These are phyloP conservation scores for Schrankia costaestrigalis DNA, from an alignment of 2,888 invertebrate genomes.

Conservation along the genomic window DNA sequence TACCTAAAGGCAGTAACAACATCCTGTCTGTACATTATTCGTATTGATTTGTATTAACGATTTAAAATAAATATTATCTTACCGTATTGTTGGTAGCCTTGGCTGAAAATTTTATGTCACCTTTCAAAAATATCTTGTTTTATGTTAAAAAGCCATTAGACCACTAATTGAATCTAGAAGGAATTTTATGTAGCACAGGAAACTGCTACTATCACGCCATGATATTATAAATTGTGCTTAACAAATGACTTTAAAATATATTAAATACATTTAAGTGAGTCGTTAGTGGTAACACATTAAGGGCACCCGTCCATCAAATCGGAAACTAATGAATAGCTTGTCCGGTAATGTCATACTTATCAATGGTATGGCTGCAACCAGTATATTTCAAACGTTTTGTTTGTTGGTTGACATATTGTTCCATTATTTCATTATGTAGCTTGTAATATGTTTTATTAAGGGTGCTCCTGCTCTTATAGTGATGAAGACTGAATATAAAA, in stretches of 20 bases:
- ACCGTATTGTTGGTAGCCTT: too few species aligned
- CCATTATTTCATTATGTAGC: too few species aligned
- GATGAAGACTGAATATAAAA: too few species aligned
- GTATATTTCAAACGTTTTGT: slow-evolving; percentile 21
- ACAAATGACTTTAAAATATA: slow-evolving; percentile 12
- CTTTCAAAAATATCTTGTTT: too few species aligned
- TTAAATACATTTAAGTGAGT: slow-evolving; percentile 13
- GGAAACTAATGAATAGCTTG: slow-evolving; percentile 20
- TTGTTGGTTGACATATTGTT: slow-evolving; percentile 17
- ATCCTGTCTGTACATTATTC: too few species aligned
- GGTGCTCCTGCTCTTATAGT: too few species aligned
- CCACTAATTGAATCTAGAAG: slow-evolving; percentile 5
- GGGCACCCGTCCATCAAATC: slow-evolving; percentile 26
- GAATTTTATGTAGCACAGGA: slow-evolving; percentile 5
- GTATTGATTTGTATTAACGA: too few species aligned
- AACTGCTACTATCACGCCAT: slow-evolving; percentile 7
- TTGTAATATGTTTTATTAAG: too few species aligned
- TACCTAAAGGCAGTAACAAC: too few species aligned
- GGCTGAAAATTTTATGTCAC: too few species aligned
- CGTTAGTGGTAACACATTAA: slow-evolving; percentile 26
- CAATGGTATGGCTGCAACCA: slow-evolving; percentile 20
- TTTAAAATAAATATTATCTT: too few species aligned
- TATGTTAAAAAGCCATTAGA: too few species aligned
- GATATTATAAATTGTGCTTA: slow-evolving; percentile 6
- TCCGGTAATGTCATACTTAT: slow-evolving; percentile 19